These are phyloP conservation scores for Hyposmocoma kahamanoa DNA, from an alignment of 1,140 invertebrate species.

Conservation along the genomic window DNA sequence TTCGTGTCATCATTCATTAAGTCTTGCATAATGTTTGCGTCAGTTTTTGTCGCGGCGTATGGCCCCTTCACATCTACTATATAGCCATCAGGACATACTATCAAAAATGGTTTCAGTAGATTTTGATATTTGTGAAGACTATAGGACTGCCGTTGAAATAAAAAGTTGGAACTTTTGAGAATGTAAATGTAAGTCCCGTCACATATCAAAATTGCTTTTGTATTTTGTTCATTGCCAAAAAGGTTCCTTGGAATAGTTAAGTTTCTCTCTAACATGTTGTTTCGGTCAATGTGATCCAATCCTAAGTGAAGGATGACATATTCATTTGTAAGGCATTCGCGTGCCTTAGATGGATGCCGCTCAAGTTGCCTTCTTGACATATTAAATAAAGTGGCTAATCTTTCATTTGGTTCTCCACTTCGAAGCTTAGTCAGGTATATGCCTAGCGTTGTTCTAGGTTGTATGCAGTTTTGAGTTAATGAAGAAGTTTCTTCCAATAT, in stretches of 20 bases:
- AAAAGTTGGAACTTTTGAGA: constrained; percentile 2
- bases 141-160: constrained; percentile 2
- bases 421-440: constrained; percentile 3
- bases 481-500: background rate
- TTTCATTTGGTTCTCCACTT: constrained; percentile 9
- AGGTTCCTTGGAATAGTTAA: background rate
- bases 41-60: background rate
- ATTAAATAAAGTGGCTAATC: constrained; percentile 12
- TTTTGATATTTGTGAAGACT: constrained; percentile 6
- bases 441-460: background rate
- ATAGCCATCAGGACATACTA: constrained; percentile 9
- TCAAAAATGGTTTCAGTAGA: constrained; percentile 5
- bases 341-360: constrained; percentile 2
- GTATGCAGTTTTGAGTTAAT: background rate
- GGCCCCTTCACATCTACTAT: constrained; percentile 3
- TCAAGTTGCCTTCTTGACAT: constrained; percentile 12
- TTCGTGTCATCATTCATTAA: background rate
- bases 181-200: constrained; percentile 3
- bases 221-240: background rate
- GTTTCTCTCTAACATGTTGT: background rate
- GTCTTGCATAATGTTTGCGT: background rate
- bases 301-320: constrained; percentile 3
- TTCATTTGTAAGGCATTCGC: constrained; percentile 11
- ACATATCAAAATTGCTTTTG: background rate
- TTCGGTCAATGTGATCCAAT: background rate